Base-by-base conservation (phyloP, 2,113 vertebrate species). In the Hippocampus zosterae region DNA sequence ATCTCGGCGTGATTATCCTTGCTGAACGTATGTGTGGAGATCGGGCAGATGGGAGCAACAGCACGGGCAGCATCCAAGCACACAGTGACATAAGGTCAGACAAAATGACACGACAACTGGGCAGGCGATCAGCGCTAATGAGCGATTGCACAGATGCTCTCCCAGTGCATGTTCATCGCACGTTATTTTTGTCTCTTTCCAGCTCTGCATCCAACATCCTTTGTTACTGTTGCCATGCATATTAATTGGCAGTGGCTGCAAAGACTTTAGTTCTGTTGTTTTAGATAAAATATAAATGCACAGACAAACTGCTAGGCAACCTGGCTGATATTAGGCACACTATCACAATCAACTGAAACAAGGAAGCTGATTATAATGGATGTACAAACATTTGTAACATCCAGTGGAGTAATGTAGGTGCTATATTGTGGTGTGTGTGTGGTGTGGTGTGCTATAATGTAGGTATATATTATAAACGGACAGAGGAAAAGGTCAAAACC, bases 121-220 rank as follows among this genome's bases (percentile, higher is more conserved):
- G 73, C 80, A 83, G 52, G 66, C 69, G 69, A 67, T 76, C 62
- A 71, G 68, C 76, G 70, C 71, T 85, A 85, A 81, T 83, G 75
- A 84, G 71, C 64, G 71, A 79, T 79, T 6, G 69, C 77, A 74
- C 86, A 85, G 76, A 83, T 85, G 82, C 75, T 82, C 68, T 76
- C 62, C 46, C 33, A 11, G 25, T 1, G 42, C 72, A 67, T 41
- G 4, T 65, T 27, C 16, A 40, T 48, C 59, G 21, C 21, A 3
- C 10, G 3, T 21, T 9, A n/a, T 55, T n/a, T 55, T 55, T n/a
- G 46, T 52, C 25, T 50, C 33, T 66, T 59, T 68, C 64, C 37
- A 72, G 25, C 65, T 75, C 48, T 60, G 2, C 23, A 13, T 42
- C 69, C 65, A 40, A 15, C 25, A 50, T 67, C 65, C 60, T 33